Evolutionary conservation across 2,888 invertebrate species (phyloP), one percentile per base, ranked within the genome.

Genomic region (Biston stratarius): DNA sequence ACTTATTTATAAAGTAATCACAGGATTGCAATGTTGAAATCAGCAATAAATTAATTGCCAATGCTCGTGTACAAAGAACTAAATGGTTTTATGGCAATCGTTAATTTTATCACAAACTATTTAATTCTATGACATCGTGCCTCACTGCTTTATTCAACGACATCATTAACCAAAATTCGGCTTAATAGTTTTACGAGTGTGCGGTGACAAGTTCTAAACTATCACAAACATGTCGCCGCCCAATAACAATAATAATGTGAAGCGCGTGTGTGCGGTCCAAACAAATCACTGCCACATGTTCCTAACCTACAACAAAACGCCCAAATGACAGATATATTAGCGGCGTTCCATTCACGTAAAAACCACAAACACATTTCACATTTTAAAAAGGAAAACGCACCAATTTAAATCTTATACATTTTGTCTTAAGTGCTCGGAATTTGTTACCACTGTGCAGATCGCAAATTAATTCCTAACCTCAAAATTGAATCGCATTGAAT

Each of bases 291-390:
- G 83, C 87, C 90, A 90, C 85, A 83, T 91, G 92, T 86, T 86
- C 70, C 85, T 83, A 84, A 81, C 81, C 83, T 80, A 84, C 83
- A 86, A 90, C 91, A 88, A 90, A 92, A 91, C 87, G 85, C 85
- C 86, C 80, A 77, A 85, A 79, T 89, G 94, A 93, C 91, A 92
- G 93, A 93, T 92, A 89, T 92, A 93, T 88, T 87, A 84, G 87
- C 83, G 78, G 83, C 83, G 81, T 81, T 83, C 83, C 84, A 84
- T 83, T 80, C 79, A 79, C 77, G 83, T 82, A 81, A 82, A 85
- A 85, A 87, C 84, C 78, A 82, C 76, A 64, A 52, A 75, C 74
- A 55, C 63, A 63, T 67, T 72, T 69, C 71, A 65, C 64, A 58
- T 71, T 57, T 51, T 47, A 58, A 75, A 76, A 70, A 42, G 52